Evolutionary conservation across 2,113 vertebrate species (phyloP), one percentile per base, ranked within the genome.

Genomic region (Cheirogaleus medius): DNA sequence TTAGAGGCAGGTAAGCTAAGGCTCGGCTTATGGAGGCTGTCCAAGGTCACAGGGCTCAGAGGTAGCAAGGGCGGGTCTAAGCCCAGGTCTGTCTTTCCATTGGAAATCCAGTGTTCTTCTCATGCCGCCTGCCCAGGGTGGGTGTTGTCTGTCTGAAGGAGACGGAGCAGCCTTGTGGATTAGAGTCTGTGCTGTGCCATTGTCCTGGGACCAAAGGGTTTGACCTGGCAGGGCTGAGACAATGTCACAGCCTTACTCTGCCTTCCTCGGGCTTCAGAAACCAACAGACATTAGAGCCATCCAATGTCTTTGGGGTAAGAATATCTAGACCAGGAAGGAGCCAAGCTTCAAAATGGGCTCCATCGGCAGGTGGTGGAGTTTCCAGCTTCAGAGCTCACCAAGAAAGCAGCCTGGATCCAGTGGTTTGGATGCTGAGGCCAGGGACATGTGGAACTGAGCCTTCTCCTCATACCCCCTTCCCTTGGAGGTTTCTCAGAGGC

Each of bases 1-100:
- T 54, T 21, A 64, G 21, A 64, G 29, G 11, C 54, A 34, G 37
- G 37, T 49, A 68, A 82, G 14, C 42, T 47, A 86, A 74, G 54
- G 42, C 83, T 73, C 1, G 0, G n/a, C 4, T 12, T 21, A n/a
- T 0, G 0, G 11, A 20, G 18, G 58, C 32, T 84, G 17, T 34
- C 34, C 3, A 12, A 80, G 56, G 73, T 49, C 66, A 20, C 47
- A 42, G 27, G 6, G 63, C 44, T 60, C 11, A 4, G 74, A 74
- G 49, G 44, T 32, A 63, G 37, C 34, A 47, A 49, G 49, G 17
- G 20, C 42, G 20, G 37, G 4, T 77, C 66, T 76, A 17, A 54
- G 3, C 34, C 39, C 49, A 6, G 77, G 60, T 58, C n/a, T 8
- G 37, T 23, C 64, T 42, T 44, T n/a, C 23, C 71, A 3, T 4